These are phyloP conservation scores for Sarcophaga subvicina DNA, from an alignment of 2,888 invertebrate species.

Conservation along the genomic window DNA sequence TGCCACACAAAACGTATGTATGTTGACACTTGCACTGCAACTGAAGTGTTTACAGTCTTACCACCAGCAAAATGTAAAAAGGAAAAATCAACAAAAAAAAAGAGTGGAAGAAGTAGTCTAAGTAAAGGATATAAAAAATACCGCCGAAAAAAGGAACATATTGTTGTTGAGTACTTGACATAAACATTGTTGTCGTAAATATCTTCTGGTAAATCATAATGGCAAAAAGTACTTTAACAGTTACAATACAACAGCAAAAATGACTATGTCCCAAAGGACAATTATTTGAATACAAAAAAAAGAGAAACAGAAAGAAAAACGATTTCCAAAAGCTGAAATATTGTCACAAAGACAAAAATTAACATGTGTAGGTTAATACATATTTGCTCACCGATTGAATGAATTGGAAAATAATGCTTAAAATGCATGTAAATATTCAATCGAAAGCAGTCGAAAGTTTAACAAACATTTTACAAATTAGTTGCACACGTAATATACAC, in stretches of 20 bases:
- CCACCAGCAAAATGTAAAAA: neutral
- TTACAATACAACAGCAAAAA: neutral
- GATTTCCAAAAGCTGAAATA: neutral
- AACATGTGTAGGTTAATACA: too few species aligned
- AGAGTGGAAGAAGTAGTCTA: neutral
- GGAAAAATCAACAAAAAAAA: neutral
- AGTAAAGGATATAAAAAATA: neutral
- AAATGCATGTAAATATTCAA: too few species aligned
- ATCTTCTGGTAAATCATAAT: conserved; percentile 26
- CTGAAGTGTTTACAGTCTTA: conserved; percentile 29
- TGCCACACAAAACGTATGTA: conserved; percentile 32
- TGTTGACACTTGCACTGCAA: conserved; percentile 43
- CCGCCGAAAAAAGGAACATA: neutral
- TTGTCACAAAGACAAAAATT: neutral
- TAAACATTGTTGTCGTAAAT: conserved; percentile 9
- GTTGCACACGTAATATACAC: too few species aligned
- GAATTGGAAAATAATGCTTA: too few species aligned
- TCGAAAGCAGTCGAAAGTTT: too few species aligned
- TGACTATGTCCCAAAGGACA: conserved; percentile 20
- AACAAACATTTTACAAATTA: too few species aligned
- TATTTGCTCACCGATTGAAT: too few species aligned
- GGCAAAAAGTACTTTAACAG: conserved; percentile 40
- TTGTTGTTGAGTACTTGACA: neutral
- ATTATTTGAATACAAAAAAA: conserved; percentile 22
- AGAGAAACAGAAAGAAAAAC: neutral